Percentiles rank a stretch among this genome's conserved stretches.
These are phyloP conservation scores for Hiodon alosoides DNA, from an alignment of 2,113 vertebrate genomes.

Conservation along the genomic window DNA sequence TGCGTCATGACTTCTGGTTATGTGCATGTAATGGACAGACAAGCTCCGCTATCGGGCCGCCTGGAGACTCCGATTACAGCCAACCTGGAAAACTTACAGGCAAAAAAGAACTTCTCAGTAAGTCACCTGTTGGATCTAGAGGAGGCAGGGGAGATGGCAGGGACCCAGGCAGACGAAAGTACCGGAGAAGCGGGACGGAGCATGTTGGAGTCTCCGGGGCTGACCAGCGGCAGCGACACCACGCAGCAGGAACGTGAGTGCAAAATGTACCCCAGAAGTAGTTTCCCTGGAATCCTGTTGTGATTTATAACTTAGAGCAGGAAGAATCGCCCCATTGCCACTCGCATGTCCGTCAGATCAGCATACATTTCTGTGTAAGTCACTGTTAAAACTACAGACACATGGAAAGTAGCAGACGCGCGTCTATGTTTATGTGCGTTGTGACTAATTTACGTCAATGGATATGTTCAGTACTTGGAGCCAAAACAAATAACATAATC, in stretches of 20 bases:
- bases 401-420: neutral
- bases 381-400: no score
- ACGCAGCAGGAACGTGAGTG: conserved; percentile 82
- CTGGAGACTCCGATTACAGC: conserved; percentile 67
- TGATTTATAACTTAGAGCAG: conserved; percentile 23
- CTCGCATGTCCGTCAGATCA: conserved; percentile 2
- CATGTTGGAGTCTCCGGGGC: conserved; percentile 75
- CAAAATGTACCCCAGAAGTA: conserved; percentile 6
- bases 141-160: conserved; percentile 78
- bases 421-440: neutral
- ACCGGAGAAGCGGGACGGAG: conserved; percentile 70
- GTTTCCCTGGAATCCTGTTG: conserved; percentile 7
- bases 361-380: no score
- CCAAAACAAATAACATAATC: no score
- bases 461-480: no score
- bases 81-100: conserved; percentile 76
- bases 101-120: conserved; percentile 84
- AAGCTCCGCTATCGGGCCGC: conserved; percentile 63
- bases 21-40: conserved; percentile 77
- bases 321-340: conserved; percentile 28
- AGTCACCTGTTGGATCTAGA: conserved; percentile 86
- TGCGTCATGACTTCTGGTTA: conserved; percentile 76
- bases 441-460: neutral
- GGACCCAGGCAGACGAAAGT: conserved; percentile 69
- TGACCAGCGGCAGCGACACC: conserved; percentile 84